Base-by-base conservation (phyloP, 2,888 invertebrate species). In the Phyllotreta cruciferae region DNA sequence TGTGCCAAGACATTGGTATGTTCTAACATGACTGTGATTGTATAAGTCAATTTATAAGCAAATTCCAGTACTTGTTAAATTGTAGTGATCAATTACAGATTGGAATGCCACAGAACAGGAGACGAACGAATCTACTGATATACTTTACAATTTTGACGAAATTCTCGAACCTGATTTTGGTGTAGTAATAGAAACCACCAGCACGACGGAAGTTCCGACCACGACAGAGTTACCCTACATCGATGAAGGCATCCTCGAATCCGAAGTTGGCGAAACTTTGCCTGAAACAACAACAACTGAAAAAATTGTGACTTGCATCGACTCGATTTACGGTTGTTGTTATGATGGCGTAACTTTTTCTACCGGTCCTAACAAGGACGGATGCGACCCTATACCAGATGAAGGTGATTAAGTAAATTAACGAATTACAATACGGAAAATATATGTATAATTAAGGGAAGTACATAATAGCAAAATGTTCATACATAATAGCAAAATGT, bases 341-440 rank as follows among this genome's bases (percentile, higher is more conserved):
- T 44, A 55, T 3, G 64, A 68, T 53, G 62, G 66, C 2, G 36
- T 66, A 9, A 64, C 63, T 8, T 45, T 60, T 37, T 54, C 66
- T 10, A 39, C 42, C 5, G 54, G 64, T 13, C 44, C 41, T 10
- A 53, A 66, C 50, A 56, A 37, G 24, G 47, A 54, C 35, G 61
- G 63, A 58, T 66, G 66, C 38, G 66, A 66, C 42, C 66, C 68
- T 7, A 58, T 60, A 10, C 64, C 63, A 1, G 60, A 41, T 57
- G 41, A 58, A 55, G 60, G 65, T 66, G 54, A 56, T 35, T 10
- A 10, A 11, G 10, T 14, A 24, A 24, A 24, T 24, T 24, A 3
- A 3, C 24, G 1, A 24, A 24, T 24, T 24, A 4, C 4, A 24
- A 24, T 24, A 24, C 24, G 4, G 4, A 24, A 1, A 24, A 24